Conservation (phyloP, 2,888 invertebrate genomes). For the Drosophila neotestacea region DNA sequence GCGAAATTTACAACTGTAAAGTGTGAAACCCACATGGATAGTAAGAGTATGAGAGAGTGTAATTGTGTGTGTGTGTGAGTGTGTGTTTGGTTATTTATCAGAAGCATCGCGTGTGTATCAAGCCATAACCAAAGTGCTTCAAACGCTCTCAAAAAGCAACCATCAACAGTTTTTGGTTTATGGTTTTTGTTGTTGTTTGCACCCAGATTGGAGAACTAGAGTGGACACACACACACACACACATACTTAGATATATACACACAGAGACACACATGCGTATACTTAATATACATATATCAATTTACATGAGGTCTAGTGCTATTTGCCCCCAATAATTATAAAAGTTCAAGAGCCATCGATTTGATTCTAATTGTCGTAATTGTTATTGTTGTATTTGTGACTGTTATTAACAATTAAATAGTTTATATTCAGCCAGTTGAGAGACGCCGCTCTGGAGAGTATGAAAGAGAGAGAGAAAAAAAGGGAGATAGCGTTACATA, state of each 20-base stretch:
- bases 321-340: conserved; percentile 49
- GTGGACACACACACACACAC: conserved; percentile 3
- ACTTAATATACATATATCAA: conserved; percentile 27
- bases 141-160: conserved; percentile 19
- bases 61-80: neutral
- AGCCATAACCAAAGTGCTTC: conserved; percentile 46
- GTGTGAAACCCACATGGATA: conserved; percentile 31
- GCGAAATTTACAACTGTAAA: conserved; percentile 35
- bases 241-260: neutral
- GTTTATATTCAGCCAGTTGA: conserved; percentile 8
- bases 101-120: conserved; percentile 40
- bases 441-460: conserved; percentile 1
- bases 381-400: neutral
- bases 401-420: conserved; percentile 9
- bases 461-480: neutral
- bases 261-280: conserved; percentile 2
- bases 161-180: conserved; percentile 17
- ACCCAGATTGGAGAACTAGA: conserved; percentile 29
- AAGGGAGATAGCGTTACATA: too few relatives aligned
- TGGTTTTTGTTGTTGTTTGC: conserved; percentile 42
- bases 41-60: too few relatives aligned
- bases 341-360: conserved; percentile 68
- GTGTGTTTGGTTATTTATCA: conserved; percentile 23
- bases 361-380: conserved; percentile 46
- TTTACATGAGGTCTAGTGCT: conserved; percentile 34